Percentiles rank a stretch among this genome's conserved stretches.
phyloP scores from a whole-genome alignment of 1,140 invertebrate species.

The Drosophila obscura region DNA sequence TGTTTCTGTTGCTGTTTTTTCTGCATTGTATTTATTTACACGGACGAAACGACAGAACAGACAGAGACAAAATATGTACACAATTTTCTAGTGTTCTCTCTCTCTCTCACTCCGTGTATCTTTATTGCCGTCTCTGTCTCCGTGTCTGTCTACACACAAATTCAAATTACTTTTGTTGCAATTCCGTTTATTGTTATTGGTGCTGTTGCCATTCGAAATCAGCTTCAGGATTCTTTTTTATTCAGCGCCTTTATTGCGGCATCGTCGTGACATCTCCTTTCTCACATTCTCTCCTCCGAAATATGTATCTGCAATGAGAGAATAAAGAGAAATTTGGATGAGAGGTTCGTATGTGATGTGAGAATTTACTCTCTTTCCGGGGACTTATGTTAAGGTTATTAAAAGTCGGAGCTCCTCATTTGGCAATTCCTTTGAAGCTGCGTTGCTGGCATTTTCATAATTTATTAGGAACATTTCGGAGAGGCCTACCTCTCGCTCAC shows the following conservation, averaged over 20 bases:
- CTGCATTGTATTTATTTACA: slow-evolving; percentile 78
- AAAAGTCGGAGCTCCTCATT: slow-evolving; percentile 33
- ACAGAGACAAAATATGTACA: slow-evolving; percentile 64
- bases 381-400: slow-evolving; percentile 7
- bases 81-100: slow-evolving; percentile 54
- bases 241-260: slow-evolving; percentile 36
- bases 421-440: slow-evolving; percentile 56
- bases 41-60: slow-evolving; percentile 23
- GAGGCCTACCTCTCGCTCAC: slow-evolving; percentile 5
- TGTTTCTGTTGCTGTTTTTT: slow-evolving; percentile 31
- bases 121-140: slow-evolving; percentile 27
- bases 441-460: slow-evolving; percentile 44
- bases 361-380: slow-evolving; percentile 1
- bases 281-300: slow-evolving; percentile 43
- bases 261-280: slow-evolving; percentile 4
- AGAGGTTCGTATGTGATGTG: no score
- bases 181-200: slow-evolving; percentile 57
- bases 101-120: slow-evolving; percentile 6
- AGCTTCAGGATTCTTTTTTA: slow-evolving; percentile 5
- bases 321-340: neutral
- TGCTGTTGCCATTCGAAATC: slow-evolving; percentile 50
- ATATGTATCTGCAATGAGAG: slow-evolving; percentile 48
- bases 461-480: slow-evolving; percentile 51
- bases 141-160: slow-evolving; percentile 50
- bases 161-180: slow-evolving; percentile 72